Percentiles rank a stretch among this genome's conserved stretches.
Evolutionary conservation across 2,113 vertebrate species (phyloP).

Genomic region (Xenotilapia caudafasciata): DNA sequence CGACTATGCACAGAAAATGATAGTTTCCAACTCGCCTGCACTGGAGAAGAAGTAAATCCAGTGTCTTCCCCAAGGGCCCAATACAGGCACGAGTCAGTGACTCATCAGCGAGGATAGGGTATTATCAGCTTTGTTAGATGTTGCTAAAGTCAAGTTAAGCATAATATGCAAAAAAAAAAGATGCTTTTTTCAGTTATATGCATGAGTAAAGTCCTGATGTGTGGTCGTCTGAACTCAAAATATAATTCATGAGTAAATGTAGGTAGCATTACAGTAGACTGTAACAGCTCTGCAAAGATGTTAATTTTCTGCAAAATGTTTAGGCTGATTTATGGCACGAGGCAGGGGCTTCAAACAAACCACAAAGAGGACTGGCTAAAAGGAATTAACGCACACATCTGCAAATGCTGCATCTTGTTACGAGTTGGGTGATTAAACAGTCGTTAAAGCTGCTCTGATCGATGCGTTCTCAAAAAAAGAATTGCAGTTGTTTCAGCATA

Average conservation of each 20-base stretch:
- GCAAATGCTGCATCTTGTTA: neutral
- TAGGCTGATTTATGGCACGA: neutral
- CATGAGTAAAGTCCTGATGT: neutral
- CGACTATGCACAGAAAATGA: slow-evolving; percentile 7
- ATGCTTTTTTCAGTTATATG: neutral
- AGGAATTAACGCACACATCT: neutral
- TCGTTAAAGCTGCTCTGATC: neutral
- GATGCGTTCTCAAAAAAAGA: neutral
- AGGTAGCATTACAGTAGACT: neutral
- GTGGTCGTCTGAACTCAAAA: neutral
- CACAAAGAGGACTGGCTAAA: neutral
- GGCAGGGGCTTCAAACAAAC: neutral
- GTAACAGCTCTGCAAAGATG: neutral
- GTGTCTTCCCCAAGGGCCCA: neutral
- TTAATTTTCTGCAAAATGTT: neutral
- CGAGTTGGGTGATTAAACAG: neutral
- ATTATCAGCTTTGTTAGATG: neutral
- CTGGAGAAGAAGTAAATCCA: neutral
- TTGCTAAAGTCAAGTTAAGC: neutral
- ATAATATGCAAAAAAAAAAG: neutral
- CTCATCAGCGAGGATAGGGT: neutral
- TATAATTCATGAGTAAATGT: neutral
- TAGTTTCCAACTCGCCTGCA: slow-evolving; percentile 37
- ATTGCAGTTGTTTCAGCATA: neutral
- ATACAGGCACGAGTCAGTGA: neutral